Evolutionary conservation across 2,888 invertebrate species (phyloP), one percentile per base, ranked within the genome.

Genomic region (Plagodis pulveraria): DNA sequence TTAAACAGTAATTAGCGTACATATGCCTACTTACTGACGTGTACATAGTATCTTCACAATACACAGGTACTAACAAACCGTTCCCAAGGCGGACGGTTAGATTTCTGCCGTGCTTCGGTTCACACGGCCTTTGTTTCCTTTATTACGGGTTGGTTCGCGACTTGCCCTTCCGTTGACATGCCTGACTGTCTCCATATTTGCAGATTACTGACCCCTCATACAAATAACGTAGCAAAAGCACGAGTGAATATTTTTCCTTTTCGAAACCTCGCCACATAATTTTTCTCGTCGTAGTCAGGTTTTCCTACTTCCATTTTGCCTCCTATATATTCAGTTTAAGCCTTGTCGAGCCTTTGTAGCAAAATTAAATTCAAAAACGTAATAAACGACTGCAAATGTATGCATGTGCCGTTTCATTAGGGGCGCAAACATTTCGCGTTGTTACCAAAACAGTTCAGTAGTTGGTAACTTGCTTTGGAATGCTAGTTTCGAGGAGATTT

Each of bases 51-150:
- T 22, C 22, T 22, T 2, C 22, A 22, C 22, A 22, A 22, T 22
- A 22, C 22, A 22, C 22, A 22, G 22, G 22, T 22, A 22, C 22
- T 22, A 22, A 22, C 22, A 22, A 22, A 22, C 22, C 22, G 62
- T 67, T 69, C 74, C 71, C 71, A 77, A 77, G 77, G 69, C 78
- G 78, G 80, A 83, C 83, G 80, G 80, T 78, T 76, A 70, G 76
- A 74, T 76, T 70, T 70, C 65, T 69, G 80, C 76, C 75, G 70
- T 73, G 81, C 77, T 80, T 79, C 77, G 78, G 78, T 76, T 80
- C 78, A 77, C 83, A 78, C 66, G 74, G 62, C 69, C 70, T 72
- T 78, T 76, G 78, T 82, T 81, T 78, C 76, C 78, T 78, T 81
- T 81, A 81, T 76, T 74, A 73, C 70, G 63, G 50, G 54, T 46